Conservation (phyloP, 2,797 vertebrate species). For the Spizella passerina region DNA sequence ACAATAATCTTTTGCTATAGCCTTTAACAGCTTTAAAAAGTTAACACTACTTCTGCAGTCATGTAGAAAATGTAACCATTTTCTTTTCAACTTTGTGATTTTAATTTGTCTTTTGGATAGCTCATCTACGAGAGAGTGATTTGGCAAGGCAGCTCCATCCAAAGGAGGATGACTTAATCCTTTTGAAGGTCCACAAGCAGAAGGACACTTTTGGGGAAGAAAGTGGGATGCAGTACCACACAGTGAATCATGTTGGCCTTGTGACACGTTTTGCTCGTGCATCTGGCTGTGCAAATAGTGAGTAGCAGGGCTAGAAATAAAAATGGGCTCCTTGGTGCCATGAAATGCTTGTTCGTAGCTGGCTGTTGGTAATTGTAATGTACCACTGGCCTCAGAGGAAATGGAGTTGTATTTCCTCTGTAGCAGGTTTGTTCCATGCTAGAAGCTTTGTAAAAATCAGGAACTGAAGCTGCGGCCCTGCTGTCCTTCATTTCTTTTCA, state of each 20-base stretch:
- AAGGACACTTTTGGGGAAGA: constrained; percentile 48
- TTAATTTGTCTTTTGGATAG: not conserved
- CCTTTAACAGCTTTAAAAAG: not conserved
- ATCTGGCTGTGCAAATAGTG: constrained; percentile 29
- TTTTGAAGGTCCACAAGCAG: constrained; percentile 74
- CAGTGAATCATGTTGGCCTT: constrained; percentile 67
- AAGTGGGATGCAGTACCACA: not conserved
- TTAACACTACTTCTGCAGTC: not conserved
- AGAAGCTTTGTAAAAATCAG: not conserved
- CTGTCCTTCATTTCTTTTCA: not conserved
- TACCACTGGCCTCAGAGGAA: not conserved
- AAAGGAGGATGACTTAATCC: constrained; percentile 85
- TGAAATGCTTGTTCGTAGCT: not conserved
- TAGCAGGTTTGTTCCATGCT: not conserved
- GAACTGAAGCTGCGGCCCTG: not conserved
- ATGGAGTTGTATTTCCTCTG: not conserved
- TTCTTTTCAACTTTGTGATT: not conserved
- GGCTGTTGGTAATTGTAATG: not conserved
- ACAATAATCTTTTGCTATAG: not conserved
- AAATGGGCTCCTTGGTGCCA: not conserved
- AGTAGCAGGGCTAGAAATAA: constrained; percentile 13
- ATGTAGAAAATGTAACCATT: not conserved
- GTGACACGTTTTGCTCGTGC: constrained; percentile 73
- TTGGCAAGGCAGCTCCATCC: constrained; percentile 77
- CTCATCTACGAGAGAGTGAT: constrained; percentile 61